phyloP scores from a whole-genome alignment of 1,140 invertebrate species.

The Neotoxoptera formosana region DNA sequence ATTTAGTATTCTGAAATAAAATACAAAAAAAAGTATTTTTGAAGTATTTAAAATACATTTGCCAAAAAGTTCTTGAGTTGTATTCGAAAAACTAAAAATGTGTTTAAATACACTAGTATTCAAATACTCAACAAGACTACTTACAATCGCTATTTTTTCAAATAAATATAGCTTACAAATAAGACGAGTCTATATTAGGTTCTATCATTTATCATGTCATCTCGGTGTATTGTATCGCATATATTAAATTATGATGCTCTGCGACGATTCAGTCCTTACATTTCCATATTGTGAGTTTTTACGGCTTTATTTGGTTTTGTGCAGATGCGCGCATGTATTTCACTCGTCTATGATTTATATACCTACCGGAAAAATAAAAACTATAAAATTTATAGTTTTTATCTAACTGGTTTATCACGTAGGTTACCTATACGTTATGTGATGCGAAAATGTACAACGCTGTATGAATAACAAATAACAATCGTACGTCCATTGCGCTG shows the following conservation, averaged over 20 bases:
- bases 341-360: slow-evolving; percentile 7
- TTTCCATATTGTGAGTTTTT: background rate
- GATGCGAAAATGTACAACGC: background rate
- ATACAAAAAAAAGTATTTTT: no score
- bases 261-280: background rate
- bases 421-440: background rate
- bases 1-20: no score
- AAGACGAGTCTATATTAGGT: no score
- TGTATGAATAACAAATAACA: slow-evolving; percentile 2
- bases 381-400: slow-evolving; percentile 5
- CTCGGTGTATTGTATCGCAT: background rate
- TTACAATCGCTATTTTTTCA: background rate
- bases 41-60: no score
- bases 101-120: no score
- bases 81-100: no score
- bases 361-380: background rate
- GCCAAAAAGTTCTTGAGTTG: no score
- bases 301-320: background rate
- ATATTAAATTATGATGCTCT: background rate
- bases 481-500: background rate
- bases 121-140: no score
- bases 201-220: background rate
- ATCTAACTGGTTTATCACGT: slow-evolving; percentile 8
- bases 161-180: background rate
- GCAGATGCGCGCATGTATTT: background rate